These are phyloP conservation scores for Diglossa cyanea DNA, from an alignment of 2,797 vertebrate species.

Conservation along the genomic window DNA sequence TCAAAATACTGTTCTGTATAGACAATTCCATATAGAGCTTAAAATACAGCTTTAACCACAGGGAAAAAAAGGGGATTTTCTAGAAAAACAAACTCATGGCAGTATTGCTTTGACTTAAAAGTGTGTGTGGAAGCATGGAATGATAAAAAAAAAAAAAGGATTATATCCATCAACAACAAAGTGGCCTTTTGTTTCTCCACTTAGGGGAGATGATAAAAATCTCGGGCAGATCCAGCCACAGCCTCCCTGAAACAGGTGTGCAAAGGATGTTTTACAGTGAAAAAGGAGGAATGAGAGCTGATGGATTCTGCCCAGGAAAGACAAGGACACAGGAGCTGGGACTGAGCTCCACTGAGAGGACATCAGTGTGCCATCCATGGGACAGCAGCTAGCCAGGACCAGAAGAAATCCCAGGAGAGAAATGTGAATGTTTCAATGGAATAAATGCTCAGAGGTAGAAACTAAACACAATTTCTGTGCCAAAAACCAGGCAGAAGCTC, in stretches of 20 bases:
- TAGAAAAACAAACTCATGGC: neutral
- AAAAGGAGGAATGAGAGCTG: neutral
- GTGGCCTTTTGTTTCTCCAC: neutral
- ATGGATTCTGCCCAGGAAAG: neutral
- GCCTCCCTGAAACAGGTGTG: neutral
- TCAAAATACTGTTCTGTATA: neutral
- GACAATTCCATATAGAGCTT: neutral
- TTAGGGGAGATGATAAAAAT: neutral
- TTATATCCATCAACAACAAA: neutral
- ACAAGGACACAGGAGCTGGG: rapidly evolving
- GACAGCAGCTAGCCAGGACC: neutral
- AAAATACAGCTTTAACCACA: neutral
- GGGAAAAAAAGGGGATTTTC: neutral
- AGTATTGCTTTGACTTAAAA: neutral
- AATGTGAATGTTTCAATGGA: neutral
- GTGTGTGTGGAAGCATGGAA: rapidly evolving
- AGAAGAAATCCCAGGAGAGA: neutral
- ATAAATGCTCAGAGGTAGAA: neutral
- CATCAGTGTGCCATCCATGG: neutral
- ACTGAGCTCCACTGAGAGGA: neutral
- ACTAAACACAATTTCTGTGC: neutral
- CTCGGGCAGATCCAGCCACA: rapidly evolving
- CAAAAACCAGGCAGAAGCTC: neutral
- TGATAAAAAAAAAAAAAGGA: neutral
- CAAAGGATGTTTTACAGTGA: neutral